Evolutionary conservation across 2,113 vertebrate species (phyloP), one percentile per base, ranked within the genome.

Genomic region (Oreochromis spilurus): DNA sequence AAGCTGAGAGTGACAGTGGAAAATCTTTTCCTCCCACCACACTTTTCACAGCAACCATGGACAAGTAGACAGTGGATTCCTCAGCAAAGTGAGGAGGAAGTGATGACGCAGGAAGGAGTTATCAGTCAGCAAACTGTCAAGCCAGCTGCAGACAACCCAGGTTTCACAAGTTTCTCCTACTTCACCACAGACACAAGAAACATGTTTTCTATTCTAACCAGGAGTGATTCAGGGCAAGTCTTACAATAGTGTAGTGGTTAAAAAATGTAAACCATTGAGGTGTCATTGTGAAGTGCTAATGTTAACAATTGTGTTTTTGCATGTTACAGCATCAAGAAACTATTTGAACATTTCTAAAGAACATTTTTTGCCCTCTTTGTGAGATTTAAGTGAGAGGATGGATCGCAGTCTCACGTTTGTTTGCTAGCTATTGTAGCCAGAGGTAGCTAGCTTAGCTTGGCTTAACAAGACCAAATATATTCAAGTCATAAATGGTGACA

Each of bases 31-130:
- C 86, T 75, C 57, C 84, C 83, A 57, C 82, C 82, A 79, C 82
- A 77, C 82, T 84, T 67, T 83, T 91, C 86, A 87, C 93, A 94
- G 93, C 92, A 94, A 90, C 87, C 90, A 24, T 79, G 92, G 84
- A 90, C 84, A 80, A 36, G 60, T 16, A 55, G 38, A 83, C 17
- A 84, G 78, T 77, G 87, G 92, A 94, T 94, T 94, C 89, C 92
- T 87, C 94, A 87, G 83, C 79, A 62, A 85, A 82, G 91, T 92
- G 94, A 92, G 83, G 92, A 95, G 95, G 95, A 96, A 95, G 92
- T 87, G 92, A 93, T 95, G 94, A 96, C 94, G 93, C 92, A 94
- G 93, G 87, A 84, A 75, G 84, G 75, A 82, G 91, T 82, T 84
- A 89, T 91, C 79, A 65, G 81, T 92, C 93, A 90, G 84, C 54